Percentiles rank a stretch among this genome's conserved stretches.
phyloP scores from a whole-genome alignment of 2,113 vertebrate species.

The Pagrus major region DNA sequence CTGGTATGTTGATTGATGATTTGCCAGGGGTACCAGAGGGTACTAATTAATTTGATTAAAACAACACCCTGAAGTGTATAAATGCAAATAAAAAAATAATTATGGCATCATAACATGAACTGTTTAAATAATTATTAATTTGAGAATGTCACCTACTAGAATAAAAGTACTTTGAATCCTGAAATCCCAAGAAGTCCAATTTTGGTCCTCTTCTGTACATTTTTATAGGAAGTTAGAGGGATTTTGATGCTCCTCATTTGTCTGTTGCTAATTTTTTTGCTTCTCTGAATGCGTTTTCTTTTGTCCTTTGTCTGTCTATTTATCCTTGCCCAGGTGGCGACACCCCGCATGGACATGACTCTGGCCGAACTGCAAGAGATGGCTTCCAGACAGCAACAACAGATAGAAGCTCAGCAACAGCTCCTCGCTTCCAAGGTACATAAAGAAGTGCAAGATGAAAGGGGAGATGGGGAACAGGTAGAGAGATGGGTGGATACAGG shows the following conservation, averaged over 20 bases:
- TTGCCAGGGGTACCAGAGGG: too few species aligned
- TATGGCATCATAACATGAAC: too few species aligned
- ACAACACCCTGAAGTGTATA: too few species aligned
- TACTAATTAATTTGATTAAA: conserved; percentile 32
- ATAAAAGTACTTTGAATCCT: neutral
- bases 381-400: conserved; percentile 96
- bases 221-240: neutral
- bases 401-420: conserved; percentile 96
- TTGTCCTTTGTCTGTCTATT: neutral
- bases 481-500: conserved; percentile 20
- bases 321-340: conserved; percentile 82
- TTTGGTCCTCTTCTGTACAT: neutral
- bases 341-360: conserved; percentile 95
- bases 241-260: neutral
- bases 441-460: conserved; percentile 51
- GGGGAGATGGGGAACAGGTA: neutral
- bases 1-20: too few species aligned
- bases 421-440: conserved; percentile 94
- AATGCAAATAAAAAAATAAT: too few species aligned
- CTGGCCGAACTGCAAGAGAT: conserved; percentile 97
- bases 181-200: neutral
- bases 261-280: neutral
- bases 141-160: neutral
- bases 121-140: conserved; percentile 11
- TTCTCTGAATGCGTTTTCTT: conserved; percentile 7